Conservation (phyloP, 1,140 invertebrate genomes). For the Pristionchus pacificus region DNA sequence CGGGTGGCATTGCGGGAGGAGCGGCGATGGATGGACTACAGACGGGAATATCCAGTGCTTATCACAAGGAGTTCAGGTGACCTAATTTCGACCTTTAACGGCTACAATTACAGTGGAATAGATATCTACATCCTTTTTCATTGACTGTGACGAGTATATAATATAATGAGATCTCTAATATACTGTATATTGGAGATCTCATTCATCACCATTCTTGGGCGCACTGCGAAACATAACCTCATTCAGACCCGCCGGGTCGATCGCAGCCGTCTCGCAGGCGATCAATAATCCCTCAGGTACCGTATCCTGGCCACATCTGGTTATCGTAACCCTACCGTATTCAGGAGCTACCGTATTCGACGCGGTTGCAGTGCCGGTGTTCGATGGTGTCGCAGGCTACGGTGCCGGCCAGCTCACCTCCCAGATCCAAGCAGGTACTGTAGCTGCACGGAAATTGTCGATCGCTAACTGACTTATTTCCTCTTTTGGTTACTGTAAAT, state of each 20-base stretch:
- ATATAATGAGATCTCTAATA: too few species aligned
- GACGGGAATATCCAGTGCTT: neutral
- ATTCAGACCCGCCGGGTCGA: neutral
- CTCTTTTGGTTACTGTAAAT: too few species aligned
- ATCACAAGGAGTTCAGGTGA: constrained; percentile 5
- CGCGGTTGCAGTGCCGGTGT: neutral
- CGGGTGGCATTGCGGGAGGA: constrained; percentile 12
- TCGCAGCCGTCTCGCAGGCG: neutral
- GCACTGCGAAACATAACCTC: neutral
- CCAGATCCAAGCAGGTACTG: neutral
- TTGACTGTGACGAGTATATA: too few species aligned
- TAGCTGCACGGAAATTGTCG: too few species aligned
- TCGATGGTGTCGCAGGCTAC: constrained; percentile 11
- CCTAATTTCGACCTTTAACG: too few species aligned
- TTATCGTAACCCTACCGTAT: too few species aligned
- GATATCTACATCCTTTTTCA: too few species aligned
- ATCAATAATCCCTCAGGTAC: constrained; percentile 3
- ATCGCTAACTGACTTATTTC: too few species aligned
- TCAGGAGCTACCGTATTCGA: constrained; percentile 4
- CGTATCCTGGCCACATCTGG: too few species aligned
- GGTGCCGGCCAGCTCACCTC: constrained; percentile 3
- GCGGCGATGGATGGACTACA: constrained; percentile 11
- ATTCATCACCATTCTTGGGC: neutral
- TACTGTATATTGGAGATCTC: neutral
- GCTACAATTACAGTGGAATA: too few species aligned